Conservation (phyloP, 2,797 vertebrate species). For the Enoplosus armatus region DNA sequence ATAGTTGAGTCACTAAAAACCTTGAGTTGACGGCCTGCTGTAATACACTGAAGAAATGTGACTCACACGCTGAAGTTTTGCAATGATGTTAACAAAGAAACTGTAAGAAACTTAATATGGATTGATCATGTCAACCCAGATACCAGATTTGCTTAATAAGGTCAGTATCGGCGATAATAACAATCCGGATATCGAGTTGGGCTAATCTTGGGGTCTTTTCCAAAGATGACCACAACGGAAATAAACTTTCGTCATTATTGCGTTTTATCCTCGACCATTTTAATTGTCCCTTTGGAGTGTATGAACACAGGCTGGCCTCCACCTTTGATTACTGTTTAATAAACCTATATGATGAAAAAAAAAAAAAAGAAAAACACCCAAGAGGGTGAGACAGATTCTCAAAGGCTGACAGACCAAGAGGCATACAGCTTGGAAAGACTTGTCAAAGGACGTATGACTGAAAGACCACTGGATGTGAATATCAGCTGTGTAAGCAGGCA, state of each 20-base stretch:
- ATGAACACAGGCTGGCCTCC: not conserved
- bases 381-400: not conserved
- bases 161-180: no score
- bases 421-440: not conserved
- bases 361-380: no score
- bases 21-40: not conserved
- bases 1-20: no score
- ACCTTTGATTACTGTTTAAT: not conserved
- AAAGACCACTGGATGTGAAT: not conserved
- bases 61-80: not conserved
- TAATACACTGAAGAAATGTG: no score
- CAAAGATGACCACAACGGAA: not conserved
- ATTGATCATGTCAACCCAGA: no score
- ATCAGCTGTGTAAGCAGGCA: slow-evolving; percentile 29
- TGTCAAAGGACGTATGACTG: not conserved
- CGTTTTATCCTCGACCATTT: not conserved
- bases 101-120: no score
- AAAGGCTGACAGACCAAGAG: not conserved
- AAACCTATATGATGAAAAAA: not conserved
- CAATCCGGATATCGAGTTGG: no score
- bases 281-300: not conserved
- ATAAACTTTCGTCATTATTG: not conserved
- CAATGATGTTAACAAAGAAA: not conserved
- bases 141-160: no score
- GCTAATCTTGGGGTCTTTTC: not conserved